phyloP scores from a whole-genome alignment of 1,140 invertebrate species.

The Megalonaias nervosa region DNA sequence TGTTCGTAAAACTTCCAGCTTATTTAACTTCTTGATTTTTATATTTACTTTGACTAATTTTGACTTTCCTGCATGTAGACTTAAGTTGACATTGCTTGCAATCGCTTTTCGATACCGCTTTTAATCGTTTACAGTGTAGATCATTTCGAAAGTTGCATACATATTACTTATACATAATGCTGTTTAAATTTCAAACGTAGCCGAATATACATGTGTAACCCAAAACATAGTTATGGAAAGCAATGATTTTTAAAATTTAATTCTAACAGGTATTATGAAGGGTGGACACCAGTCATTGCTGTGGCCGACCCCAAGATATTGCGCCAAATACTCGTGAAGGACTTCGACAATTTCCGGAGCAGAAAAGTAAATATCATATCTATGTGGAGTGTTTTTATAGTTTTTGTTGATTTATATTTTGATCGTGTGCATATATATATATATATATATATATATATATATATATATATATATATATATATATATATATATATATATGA shows the following conservation, averaged over 20 bases:
- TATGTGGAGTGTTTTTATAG: neutral
- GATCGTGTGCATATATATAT: neutral
- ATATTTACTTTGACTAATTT: neutral
- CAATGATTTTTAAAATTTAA: neutral
- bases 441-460: neutral
- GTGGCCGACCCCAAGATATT: constrained; percentile 57
- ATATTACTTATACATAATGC: neutral
- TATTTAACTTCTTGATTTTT: neutral
- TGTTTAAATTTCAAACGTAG: neutral
- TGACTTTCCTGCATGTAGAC: neutral
- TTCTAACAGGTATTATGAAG: constrained; percentile 54
- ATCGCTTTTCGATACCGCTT: neutral
- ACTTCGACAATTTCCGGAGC: constrained; percentile 57
- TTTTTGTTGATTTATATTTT: neutral
- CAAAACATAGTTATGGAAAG: neutral
- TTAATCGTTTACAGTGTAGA: neutral
- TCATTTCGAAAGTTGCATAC: neutral
- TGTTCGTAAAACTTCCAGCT: neutral
- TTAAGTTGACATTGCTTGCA: neutral
- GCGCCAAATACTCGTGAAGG: constrained; percentile 57
- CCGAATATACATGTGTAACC: neutral
- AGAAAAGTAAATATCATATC: constrained; percentile 45
- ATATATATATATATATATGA: neutral
- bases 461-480: neutral
- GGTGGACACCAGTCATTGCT: constrained; percentile 60